Percentiles rank a stretch among this genome's conserved stretches.
Evolutionary conservation across 37 sponge, comb jelly and placozoan species (phyloP).

Genomic region (Amphimedon queenslandica): DNA sequence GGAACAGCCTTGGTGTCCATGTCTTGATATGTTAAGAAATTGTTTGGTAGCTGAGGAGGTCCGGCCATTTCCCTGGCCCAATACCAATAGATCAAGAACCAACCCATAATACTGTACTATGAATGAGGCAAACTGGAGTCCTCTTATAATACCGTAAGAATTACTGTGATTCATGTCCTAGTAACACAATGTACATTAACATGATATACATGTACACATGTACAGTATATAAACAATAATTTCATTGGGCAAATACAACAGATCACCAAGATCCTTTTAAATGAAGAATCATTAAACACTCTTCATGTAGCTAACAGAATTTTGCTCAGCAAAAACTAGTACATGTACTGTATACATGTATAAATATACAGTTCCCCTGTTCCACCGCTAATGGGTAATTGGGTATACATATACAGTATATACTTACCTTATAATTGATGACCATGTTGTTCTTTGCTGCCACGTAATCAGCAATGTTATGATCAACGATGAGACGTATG

Average conservation of each 20-base stretch:
- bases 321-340: no score
- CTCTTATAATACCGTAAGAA: constrained; percentile 96
- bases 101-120: constrained; percentile 97
- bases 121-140: constrained; percentile 98
- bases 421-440: constrained; percentile 95
- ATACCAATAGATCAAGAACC: constrained; percentile 93
- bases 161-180: constrained; percentile 99
- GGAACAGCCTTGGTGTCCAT: constrained; percentile 88
- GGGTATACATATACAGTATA: no score
- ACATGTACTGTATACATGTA: no score
- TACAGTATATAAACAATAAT: no score
- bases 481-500: constrained; percentile 96
- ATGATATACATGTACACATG: no score
- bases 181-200: not conserved
- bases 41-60: constrained; percentile 98
- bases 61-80: constrained; percentile 99
- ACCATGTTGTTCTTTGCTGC: constrained; percentile 99
- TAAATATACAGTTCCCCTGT: no score
- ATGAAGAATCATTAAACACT: no score
- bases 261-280: no score
- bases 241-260: no score
- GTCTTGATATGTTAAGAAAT: constrained; percentile 97
- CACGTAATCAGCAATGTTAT: constrained; percentile 99
- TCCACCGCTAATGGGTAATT: no score
- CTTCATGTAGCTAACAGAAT: no score